Base-by-base conservation (phyloP, 2,888 invertebrate species). In the Clunio marinus region DNA sequence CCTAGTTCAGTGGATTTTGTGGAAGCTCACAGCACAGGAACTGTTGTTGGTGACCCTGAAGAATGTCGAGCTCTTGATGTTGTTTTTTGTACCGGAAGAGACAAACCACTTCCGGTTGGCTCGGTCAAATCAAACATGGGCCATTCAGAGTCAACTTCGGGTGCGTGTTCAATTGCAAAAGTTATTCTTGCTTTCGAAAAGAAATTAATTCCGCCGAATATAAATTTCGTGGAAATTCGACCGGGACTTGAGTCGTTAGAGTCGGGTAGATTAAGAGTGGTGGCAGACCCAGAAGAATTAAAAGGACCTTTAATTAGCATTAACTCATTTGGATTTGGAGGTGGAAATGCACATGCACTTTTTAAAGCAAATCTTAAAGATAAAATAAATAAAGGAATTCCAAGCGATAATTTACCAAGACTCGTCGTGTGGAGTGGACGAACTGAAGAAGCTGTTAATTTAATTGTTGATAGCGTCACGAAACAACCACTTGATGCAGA, bases 81-180 rank as follows among this genome's bases (percentile, higher is more conserved):
- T 72, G 84, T 91, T 32, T 86, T 94, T 76, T 90, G 90, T 74
- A 82, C 83, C 2, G 85, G 85, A 22, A 83, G 94, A n/a, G 84
- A 82, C 0, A 86, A 84, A 0, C 89, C 96, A 0, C 82, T 96
- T 0, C 79, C 85, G 60, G 89, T 97, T 69, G 96, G 96, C 1
- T 93, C 96, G 0, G 87, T 95, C 32, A 97, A 97, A 76, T 94
- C 95, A 0, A 97, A 96, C 78, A 83, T 96, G 76, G 97, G 97
- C 0, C 97, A 97, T 77, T 85, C 91, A 0, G 97, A 97, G 75
- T 89, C 95, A 0, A 86, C 86, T 1, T 90, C 91, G 3, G 91
- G 93, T 7, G 80, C 94, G 1, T 91, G 91, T 72, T 89, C 92
- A 0, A 76, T 95, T 70, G 85, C 88, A 0, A 95, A 95, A 82